These are phyloP conservation scores for Lutraria rhynchaena DNA, from an alignment of 1,140 invertebrate species.

Conservation along the genomic window DNA sequence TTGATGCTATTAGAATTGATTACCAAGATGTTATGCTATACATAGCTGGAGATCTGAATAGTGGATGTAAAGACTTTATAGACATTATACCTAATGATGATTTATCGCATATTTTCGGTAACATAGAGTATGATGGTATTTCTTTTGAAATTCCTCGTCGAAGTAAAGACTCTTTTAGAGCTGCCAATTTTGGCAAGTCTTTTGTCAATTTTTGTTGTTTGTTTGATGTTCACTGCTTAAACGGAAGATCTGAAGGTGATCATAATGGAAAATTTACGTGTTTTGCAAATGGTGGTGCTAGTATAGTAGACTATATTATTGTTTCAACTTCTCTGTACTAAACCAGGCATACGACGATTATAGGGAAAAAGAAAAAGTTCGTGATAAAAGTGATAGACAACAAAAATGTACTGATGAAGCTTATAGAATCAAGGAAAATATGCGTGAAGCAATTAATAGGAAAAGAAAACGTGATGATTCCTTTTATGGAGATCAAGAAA, in stretches of 20 bases:
- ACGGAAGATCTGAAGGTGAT: slow-evolving; percentile 26
- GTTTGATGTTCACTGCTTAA: slow-evolving; percentile 35
- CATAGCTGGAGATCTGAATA: slow-evolving; percentile 10
- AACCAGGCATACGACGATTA: slow-evolving; percentile 24
- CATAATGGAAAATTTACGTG: slow-evolving; percentile 25
- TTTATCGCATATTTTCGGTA: slow-evolving; percentile 16
- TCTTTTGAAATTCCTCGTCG: neutral
- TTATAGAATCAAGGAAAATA: slow-evolving; percentile 17
- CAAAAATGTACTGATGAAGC: neutral
- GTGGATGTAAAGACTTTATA: slow-evolving; percentile 21
- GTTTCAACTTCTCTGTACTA: neutral
- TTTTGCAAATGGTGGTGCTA: slow-evolving; percentile 27
- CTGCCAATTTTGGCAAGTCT: slow-evolving; percentile 25
- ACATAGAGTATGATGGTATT: slow-evolving; percentile 28
- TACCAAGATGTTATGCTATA: slow-evolving; percentile 15
- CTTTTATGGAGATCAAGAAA: slow-evolving; percentile 9
- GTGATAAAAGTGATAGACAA: neutral
- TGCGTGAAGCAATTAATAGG: neutral
- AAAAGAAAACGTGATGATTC: slow-evolving; percentile 12
- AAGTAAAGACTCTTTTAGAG: slow-evolving; percentile 12
- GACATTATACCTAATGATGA: slow-evolving; percentile 22
- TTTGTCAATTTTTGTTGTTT: slow-evolving; percentile 29
- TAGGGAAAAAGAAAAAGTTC: slow-evolving; percentile 12
- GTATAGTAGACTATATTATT: slow-evolving; percentile 48
- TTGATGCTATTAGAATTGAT: slow-evolving; percentile 21